Conservation (phyloP, 2,888 invertebrate species). For the Cancer borealis region DNA sequence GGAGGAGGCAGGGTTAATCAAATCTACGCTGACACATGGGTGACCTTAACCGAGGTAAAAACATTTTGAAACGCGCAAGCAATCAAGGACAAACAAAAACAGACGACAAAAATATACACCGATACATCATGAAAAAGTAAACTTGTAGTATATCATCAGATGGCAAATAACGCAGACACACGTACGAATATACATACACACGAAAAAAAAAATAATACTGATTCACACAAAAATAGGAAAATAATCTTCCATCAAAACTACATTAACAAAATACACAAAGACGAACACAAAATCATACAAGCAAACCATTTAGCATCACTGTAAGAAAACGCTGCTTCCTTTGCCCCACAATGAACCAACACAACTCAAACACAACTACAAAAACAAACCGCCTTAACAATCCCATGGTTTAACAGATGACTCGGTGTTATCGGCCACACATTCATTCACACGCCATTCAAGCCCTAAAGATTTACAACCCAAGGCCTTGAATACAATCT, state of each 20-base stretch:
- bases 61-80: background rate
- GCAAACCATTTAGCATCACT: background rate
- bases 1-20: background rate
- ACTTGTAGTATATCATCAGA: background rate
- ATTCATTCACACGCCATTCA: background rate
- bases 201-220: no score
- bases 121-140: background rate
- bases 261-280: background rate
- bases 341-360: background rate
- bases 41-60: background rate
- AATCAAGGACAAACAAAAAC: background rate
- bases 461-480: background rate
- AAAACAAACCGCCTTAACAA: background rate
- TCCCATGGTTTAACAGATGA: background rate
- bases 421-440: background rate
- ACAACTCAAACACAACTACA: background rate
- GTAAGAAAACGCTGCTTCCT: background rate
- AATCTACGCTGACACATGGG: background rate
- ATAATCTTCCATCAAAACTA: background rate
- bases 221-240: background rate
- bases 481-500: background rate
- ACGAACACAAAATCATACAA: background rate
- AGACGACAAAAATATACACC: background rate
- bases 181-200: background rate
- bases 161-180: background rate